Evolutionary conservation across 2,888 invertebrate species (phyloP).

Genomic region (Allacma fusca): DNA sequence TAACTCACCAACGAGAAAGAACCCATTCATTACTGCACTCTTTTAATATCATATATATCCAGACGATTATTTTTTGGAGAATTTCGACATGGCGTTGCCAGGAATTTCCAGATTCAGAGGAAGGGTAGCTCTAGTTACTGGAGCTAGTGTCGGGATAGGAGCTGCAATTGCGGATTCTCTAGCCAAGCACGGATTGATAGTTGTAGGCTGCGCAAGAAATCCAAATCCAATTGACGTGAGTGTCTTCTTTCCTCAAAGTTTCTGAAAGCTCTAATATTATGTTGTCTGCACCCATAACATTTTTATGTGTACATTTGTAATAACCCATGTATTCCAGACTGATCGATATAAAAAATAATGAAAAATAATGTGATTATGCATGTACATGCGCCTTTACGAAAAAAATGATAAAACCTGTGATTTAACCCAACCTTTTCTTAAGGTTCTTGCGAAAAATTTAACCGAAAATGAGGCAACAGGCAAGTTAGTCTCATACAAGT

Average conservation of each 20-base stretch:
- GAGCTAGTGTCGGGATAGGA: constrained; percentile 44
- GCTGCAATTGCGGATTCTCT: constrained; percentile 46
- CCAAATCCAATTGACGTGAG: constrained; percentile 49
- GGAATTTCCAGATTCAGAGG: constrained; percentile 52
- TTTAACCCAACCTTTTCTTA: no score
- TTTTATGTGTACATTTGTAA: not conserved
- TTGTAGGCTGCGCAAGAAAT: constrained; percentile 55
- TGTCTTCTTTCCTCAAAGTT: no score
- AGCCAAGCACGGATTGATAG: constrained; percentile 53
- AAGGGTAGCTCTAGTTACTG: constrained; percentile 56
- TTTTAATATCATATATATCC: no score
- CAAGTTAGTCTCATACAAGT: constrained; percentile 49
- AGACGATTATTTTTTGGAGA: no score
- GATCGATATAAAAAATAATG: not conserved
- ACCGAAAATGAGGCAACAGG: constrained; percentile 32
- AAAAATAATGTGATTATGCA: no score
- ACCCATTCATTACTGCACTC: no score
- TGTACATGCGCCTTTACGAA: no score
- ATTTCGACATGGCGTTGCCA: not conserved
- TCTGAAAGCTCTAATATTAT: no score
- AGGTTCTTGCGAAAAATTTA: not conserved
- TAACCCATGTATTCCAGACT: no score
- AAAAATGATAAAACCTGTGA: no score
- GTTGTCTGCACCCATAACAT: no score
- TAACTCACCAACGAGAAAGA: no score